phyloP scores from a whole-genome alignment of 1,140 invertebrate species.

The Cryptotermes secundus region DNA sequence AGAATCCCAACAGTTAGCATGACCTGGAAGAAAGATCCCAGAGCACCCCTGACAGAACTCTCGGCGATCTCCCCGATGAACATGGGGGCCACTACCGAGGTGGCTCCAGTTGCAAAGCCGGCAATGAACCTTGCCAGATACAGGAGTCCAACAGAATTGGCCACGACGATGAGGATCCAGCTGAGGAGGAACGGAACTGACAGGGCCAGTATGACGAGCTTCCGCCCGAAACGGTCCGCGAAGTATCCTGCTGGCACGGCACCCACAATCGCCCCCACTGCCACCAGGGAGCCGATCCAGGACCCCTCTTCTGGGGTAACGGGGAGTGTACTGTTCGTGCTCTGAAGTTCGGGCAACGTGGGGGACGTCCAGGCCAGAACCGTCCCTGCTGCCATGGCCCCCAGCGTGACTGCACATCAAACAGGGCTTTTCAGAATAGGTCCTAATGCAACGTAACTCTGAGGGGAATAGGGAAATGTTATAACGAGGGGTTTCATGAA shows the following conservation, averaged over 20 bases:
- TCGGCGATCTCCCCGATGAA: conserved; percentile 83
- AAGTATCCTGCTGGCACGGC: conserved; percentile 57
- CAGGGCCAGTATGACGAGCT: conserved; percentile 44
- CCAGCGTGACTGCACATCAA: conserved; percentile 51
- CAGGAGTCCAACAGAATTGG: not conserved
- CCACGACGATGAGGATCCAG: not conserved
- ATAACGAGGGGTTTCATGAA: not conserved
- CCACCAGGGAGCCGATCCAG: conserved; percentile 56
- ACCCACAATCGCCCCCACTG: conserved; percentile 56
- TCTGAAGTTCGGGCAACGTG: conserved; percentile 47
- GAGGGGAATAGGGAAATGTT: not conserved
- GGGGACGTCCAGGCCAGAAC: conserved; percentile 58
- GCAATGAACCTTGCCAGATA: not conserved
- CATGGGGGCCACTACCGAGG: conserved; percentile 74
- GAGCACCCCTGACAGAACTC: conserved; percentile 70
- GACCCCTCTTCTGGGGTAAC: conserved; percentile 46
- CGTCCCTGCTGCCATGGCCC: conserved; percentile 55
- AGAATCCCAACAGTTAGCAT: conserved; percentile 65
- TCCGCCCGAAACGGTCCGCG: conserved; percentile 65
- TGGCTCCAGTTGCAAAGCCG: conserved; percentile 70
- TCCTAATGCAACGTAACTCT: no score
- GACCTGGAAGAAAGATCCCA: conserved; percentile 77
- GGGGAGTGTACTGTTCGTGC: conserved; percentile 1
- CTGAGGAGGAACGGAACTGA: conserved; percentile 12
- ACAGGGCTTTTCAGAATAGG: no score